These are phyloP conservation scores for Entelurus aequoreus DNA, from an alignment of 2,113 vertebrate genomes.

Conservation along the genomic window DNA sequence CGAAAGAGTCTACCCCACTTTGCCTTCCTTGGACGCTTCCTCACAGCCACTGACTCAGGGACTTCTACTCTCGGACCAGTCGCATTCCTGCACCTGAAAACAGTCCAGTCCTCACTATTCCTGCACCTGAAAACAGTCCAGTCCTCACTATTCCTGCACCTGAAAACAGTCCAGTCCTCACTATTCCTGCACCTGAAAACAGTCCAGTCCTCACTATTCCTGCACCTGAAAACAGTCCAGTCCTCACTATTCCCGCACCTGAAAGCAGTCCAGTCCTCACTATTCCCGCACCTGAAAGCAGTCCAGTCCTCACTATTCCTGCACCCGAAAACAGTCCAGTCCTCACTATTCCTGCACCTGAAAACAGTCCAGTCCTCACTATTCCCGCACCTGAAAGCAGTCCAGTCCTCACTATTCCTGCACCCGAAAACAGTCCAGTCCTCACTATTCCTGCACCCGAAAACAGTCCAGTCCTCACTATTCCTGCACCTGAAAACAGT, in stretches of 20 bases:
- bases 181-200: too few relatives aligned
- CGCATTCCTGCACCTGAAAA: slow-evolving; percentile 17
- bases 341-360: slow-evolving; percentile 6
- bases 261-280: slow-evolving; percentile 1
- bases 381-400: too few relatives aligned
- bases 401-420: too few relatives aligned
- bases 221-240: slow-evolving; percentile 13
- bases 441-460: too few relatives aligned
- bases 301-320: neutral
- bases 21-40: slow-evolving; percentile 48
- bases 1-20: slow-evolving; percentile 39
- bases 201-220: neutral
- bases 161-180: too few relatives aligned
- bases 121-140: too few relatives aligned
- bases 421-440: too few relatives aligned
- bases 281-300: slow-evolving; percentile 16
- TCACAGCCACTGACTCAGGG: slow-evolving; percentile 60
- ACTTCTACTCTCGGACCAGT: slow-evolving; percentile 28
- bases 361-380: slow-evolving; percentile 1
- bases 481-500: too few relatives aligned
- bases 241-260: slow-evolving; percentile 5
- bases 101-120: neutral
- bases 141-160: too few relatives aligned
- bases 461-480: too few relatives aligned
- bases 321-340: too few relatives aligned